phyloP scores from a whole-genome alignment of 2,113 vertebrate species.

The Apus apus region DNA sequence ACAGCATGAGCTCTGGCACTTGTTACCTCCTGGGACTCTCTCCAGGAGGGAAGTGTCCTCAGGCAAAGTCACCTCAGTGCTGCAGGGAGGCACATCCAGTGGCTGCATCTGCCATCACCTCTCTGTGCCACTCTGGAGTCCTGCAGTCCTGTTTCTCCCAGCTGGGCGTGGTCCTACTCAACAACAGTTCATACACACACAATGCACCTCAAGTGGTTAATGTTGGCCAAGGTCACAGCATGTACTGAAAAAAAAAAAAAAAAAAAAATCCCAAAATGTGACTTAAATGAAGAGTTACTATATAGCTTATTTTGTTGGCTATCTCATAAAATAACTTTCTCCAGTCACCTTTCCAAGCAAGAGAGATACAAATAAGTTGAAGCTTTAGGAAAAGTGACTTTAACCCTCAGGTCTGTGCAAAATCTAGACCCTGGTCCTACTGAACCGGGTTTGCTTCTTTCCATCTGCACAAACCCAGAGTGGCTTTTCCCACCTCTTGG shows the following conservation, averaged over 20 bases:
- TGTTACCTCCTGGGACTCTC: background rate
- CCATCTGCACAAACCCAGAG: too few species aligned
- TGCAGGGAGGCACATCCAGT: background rate
- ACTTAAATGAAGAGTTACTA: background rate
- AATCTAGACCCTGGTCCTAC: too few species aligned
- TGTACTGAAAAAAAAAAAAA: background rate
- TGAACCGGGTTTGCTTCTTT: too few species aligned
- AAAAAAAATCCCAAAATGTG: background rate
- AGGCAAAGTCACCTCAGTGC: background rate
- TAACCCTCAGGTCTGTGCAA: too few species aligned
- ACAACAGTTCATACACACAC: background rate
- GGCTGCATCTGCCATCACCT: rapidly evolving
- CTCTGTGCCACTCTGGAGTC: background rate
- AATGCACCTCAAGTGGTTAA: background rate
- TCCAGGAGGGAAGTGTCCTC: background rate
- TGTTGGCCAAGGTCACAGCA: background rate
- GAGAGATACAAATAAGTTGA: too few species aligned
- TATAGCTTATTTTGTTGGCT: background rate
- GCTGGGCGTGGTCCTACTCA: rapidly evolving
- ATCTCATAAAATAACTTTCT: background rate
- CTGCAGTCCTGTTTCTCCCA: background rate
- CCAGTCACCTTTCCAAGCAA: background rate
- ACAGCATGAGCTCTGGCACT: background rate
- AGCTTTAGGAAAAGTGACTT: too few species aligned
- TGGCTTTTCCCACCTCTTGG: too few species aligned